Conservation (phyloP, 2,113 vertebrate genomes). For the Dendropsophus ebraccatus region DNA sequence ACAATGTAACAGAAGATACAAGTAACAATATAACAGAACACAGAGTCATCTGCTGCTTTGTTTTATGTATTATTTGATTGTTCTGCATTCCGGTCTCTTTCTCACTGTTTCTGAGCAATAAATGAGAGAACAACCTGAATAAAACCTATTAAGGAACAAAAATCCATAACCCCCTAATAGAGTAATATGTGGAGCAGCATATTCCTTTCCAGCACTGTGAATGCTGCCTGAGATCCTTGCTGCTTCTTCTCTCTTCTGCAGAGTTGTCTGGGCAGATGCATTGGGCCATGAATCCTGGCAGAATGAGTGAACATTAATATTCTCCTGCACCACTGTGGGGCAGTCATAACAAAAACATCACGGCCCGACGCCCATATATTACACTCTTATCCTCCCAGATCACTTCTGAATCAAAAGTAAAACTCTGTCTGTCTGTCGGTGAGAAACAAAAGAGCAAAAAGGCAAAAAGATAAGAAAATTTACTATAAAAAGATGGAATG, state of each 20-base stretch:
- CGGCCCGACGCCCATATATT: slow-evolving; percentile 17
- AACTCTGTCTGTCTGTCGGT: not conserved
- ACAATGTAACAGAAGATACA: no score
- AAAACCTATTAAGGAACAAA: not conserved
- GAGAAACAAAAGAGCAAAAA: not conserved
- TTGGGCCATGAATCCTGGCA: not conserved
- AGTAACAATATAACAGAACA: no score
- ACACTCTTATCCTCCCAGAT: slow-evolving; percentile 42
- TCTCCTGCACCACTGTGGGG: slow-evolving; percentile 69
- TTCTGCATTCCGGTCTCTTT: no score
- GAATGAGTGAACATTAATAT: slow-evolving; percentile 63
- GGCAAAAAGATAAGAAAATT: not conserved
- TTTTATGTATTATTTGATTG: no score
- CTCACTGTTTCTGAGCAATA: not conserved
- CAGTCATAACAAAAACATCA: slow-evolving; percentile 73
- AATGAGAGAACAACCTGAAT: not conserved
- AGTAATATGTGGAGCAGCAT: not conserved
- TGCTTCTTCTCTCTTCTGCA: not conserved
- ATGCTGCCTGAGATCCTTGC: fast-evolving
- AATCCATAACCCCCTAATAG: not conserved
- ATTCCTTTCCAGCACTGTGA: not conserved
- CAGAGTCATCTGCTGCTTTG: no score
- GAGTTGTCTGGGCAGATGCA: not conserved
- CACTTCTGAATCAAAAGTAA: slow-evolving; percentile 53
- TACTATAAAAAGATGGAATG: not conserved